These are phyloP conservation scores for Trachythela sp. DNA, from an alignment of 64 coral and sea anemone species.

Conservation along the genomic window DNA sequence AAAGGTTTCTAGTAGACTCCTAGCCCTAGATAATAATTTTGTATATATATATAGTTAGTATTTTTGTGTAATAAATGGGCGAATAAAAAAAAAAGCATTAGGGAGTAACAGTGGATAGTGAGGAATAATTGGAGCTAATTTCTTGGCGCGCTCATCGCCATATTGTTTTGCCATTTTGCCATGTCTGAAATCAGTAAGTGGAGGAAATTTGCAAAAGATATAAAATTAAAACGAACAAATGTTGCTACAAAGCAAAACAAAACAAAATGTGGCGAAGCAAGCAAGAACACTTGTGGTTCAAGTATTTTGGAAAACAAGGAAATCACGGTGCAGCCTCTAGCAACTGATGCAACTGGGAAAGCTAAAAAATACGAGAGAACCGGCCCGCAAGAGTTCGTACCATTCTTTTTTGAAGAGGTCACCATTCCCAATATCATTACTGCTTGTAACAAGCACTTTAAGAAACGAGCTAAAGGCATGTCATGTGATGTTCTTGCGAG, in stretches of 20 bases:
- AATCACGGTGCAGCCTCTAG: not conserved
- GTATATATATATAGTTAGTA: too few relatives aligned
- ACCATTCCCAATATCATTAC: not conserved
- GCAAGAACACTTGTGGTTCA: constrained; percentile 3
- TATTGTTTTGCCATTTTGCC: not conserved
- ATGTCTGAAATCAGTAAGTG: not conserved
- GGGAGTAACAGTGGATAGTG: too few relatives aligned
- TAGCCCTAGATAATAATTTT: too few relatives aligned
- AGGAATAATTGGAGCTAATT: too few relatives aligned
- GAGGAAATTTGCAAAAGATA: not conserved
- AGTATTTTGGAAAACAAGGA: not conserved
- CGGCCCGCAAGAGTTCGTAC: not conserved
- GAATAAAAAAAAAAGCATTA: too few relatives aligned
- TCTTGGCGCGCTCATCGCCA: too few relatives aligned
- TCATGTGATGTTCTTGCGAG: not conserved
- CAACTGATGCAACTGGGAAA: not conserved
- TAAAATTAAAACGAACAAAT: not conserved
- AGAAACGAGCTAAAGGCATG: not conserved
- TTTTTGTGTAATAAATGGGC: too few relatives aligned
- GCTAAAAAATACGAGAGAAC: not conserved
- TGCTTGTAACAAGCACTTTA: not conserved
- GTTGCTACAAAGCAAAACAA: not conserved
- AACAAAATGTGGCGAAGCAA: not conserved
- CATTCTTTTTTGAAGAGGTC: not conserved
- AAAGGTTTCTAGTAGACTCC: too few relatives aligned